A percentile compares a stretch with the other conserved stretches of the same genome.
phyloP scores from a whole-genome alignment of 2,113 vertebrate species.

The Engraulis encrasicolus region DNA sequence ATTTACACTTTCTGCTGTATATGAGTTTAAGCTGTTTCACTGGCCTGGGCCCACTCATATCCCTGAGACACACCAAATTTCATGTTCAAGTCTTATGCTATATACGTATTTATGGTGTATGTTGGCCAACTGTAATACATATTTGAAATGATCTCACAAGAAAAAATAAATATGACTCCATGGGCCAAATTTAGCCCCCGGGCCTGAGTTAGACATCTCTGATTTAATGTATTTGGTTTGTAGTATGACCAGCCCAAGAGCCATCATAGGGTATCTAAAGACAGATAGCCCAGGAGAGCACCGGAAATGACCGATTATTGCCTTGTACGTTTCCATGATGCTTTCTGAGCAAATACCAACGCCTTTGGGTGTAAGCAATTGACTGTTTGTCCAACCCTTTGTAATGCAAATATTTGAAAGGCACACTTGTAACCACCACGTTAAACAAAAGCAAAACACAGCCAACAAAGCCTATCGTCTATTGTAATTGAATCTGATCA shows the following conservation, averaged over 20 bases:
- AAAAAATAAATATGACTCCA: background rate
- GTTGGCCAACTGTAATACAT: no score
- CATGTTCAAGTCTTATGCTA: no score
- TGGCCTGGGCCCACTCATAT: no score
- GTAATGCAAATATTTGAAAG: slow-evolving; percentile 44
- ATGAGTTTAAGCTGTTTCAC: no score
- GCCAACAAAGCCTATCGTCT: slow-evolving; percentile 17
- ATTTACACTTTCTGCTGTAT: no score
- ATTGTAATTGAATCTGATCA: background rate
- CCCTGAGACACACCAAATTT: no score
- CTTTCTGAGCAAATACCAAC: background rate
- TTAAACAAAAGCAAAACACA: background rate
- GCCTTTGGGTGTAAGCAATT: slow-evolving; percentile 13
- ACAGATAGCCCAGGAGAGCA: background rate
- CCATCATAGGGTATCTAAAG: background rate
- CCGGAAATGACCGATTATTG: background rate
- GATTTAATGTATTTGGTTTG: background rate
- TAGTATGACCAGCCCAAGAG: background rate
- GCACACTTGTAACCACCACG: background rate
- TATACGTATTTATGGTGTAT: no score
- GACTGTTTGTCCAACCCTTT: slow-evolving; percentile 35
- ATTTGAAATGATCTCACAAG: no score
- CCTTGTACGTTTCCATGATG: background rate
- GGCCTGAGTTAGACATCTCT: no score
- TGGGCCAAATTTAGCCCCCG: no score